Conservation (phyloP, 2,888 invertebrate genomes). For the Standfussiana lucernea region DNA sequence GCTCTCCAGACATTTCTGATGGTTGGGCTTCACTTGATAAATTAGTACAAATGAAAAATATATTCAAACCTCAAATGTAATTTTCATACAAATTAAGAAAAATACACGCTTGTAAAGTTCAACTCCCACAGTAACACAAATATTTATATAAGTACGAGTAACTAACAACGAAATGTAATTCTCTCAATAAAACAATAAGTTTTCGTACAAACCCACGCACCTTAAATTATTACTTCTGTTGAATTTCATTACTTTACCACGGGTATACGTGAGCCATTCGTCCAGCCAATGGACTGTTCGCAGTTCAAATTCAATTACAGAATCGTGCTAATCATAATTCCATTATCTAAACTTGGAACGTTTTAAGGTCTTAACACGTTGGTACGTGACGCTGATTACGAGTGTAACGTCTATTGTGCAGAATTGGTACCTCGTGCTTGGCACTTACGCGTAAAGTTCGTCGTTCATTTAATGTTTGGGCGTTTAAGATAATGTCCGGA, state of each 20-base stretch:
- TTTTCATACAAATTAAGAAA: slow-evolving; percentile 20
- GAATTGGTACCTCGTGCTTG: slow-evolving; percentile 27
- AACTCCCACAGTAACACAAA: slow-evolving; percentile 32
- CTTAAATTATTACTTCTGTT: slow-evolving; percentile 58
- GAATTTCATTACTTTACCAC: slow-evolving; percentile 58
- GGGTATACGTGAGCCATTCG: slow-evolving; percentile 62
- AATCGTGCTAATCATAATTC: slow-evolving; percentile 69
- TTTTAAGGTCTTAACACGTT: slow-evolving; percentile 58
- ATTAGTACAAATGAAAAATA: background rate
- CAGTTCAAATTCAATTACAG: slow-evolving; percentile 68
- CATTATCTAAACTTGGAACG: slow-evolving; percentile 60
- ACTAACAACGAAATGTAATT: slow-evolving; percentile 33
- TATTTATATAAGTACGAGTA: slow-evolving; percentile 7
- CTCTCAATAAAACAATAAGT: slow-evolving; percentile 53
- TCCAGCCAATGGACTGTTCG: slow-evolving; percentile 54
- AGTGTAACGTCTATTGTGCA: slow-evolving; percentile 50
- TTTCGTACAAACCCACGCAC: slow-evolving; percentile 60
- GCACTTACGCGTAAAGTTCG: slow-evolving; percentile 37
- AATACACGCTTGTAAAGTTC: slow-evolving; percentile 12
- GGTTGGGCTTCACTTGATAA: background rate
- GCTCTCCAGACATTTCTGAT: background rate
- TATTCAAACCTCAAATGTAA: background rate
- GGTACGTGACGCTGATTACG: slow-evolving; percentile 66
- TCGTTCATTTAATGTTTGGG: slow-evolving; percentile 53
- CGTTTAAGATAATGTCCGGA: slow-evolving; percentile 63